Base-by-base conservation (phyloP, 2,888 invertebrate genomes). In the Lasioglossum zephyrum region DNA sequence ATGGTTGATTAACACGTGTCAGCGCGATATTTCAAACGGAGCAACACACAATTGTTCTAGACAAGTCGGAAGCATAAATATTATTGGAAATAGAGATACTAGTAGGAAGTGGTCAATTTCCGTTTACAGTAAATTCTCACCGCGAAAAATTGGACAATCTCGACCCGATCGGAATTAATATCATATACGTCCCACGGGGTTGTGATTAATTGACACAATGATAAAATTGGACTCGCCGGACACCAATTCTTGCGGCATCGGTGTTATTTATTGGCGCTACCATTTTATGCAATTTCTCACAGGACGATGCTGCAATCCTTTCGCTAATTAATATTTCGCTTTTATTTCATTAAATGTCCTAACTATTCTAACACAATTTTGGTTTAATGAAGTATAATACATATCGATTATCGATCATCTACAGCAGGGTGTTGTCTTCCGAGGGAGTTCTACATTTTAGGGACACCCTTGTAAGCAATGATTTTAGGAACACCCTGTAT, bases 31-130 rank as follows among this genome's bases (percentile, higher is more conserved):
- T 39, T 41, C 49, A n/a, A 44, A 22, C 26, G 31, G 44, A 44
- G 57, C n/a, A 31, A 16, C 39, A 18, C 22, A 13, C 4, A 26
- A n/a, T 69, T 22, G 73, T 57, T 41, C 53, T 41, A 39, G 22
- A 73, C 63, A 57, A 63, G n/a, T n/a, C 49, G 69, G 75, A 70
- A 60, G 49, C 72, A 75, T 73, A 81, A 84, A 86, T 81, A 84
- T 84, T 72, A 57, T 70, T n/a, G 36, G 36, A 47, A 73, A 60
- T 63, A 77, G 79, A 77, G 66, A 82, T 82, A 72, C n/a, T 79
- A 72, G n/a, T 63, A 39, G 70, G 60, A 73, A 76, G 36, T n/a
- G 75, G 26, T 73, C 63, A 78, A 81, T 86, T 81, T 78, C 80
- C 80, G 53, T 66, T 74, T 36, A 70, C 26, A 77, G 79, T 85